Evolutionary conservation across 2,797 vertebrate genomes (phyloP).

Genomic region (Arremon aurantiirostris): DNA sequence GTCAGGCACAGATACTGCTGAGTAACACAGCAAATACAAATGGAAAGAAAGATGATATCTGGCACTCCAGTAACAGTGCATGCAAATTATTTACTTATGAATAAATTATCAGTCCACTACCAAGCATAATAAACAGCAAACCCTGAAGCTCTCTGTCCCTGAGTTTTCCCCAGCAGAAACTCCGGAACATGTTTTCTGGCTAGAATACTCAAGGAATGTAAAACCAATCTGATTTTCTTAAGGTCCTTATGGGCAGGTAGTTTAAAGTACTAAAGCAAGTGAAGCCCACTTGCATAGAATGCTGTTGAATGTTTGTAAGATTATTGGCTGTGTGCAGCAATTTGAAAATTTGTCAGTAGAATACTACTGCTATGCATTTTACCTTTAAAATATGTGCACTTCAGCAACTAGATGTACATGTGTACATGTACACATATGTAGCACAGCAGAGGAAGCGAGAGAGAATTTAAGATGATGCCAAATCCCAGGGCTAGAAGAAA

Average conservation of each 20-base stretch:
- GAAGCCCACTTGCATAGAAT: background rate
- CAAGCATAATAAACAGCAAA: background rate
- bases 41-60: background rate
- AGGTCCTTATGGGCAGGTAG: background rate
- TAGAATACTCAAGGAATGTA: background rate
- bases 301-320: background rate
- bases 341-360: background rate
- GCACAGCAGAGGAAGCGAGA: background rate
- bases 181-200: background rate
- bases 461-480: background rate
- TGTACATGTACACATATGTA: background rate
- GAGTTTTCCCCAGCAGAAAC: background rate
- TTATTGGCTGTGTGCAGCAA: background rate
- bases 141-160: background rate
- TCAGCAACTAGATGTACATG: background rate
- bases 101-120: background rate
- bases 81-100: background rate
- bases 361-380: background rate
- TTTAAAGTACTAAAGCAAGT: background rate
- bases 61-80: background rate
- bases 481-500: background rate
- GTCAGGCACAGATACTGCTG: background rate
- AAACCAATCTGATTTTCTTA: background rate
- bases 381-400: background rate
- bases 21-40: background rate